Conservation (phyloP, 1,140 invertebrate species). For the fruit fly (Drosophila melanogaster) region Release_6_plus_ISO1_MT NT_033777.3:12801001-12801500, state of each 20-base stretch:
- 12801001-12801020: constrained; percentile 14
- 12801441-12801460: constrained; percentile 76
- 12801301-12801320: too few relatives aligned
- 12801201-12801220: background rate
- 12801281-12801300: too few relatives aligned
- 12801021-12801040: constrained; percentile 9
- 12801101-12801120: constrained; percentile 68
- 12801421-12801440: constrained; percentile 39
- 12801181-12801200: constrained; percentile 23
- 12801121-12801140: constrained; percentile 61
- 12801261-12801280: background rate
- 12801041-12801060: constrained; percentile 48
- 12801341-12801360: background rate
- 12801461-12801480: constrained; percentile 58
- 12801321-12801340: too few relatives aligned
- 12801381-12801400: background rate
- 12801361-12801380: background rate
- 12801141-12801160: constrained; percentile 6
- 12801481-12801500: constrained; percentile 48
- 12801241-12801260: background rate
- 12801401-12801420: constrained; percentile 20
- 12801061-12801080: constrained; percentile 49
- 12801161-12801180: constrained; percentile 22
- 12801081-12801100: constrained; percentile 11
- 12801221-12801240: background rate